Base-by-base conservation (phyloP, 2,113 vertebrate genomes). In the Tichodroma muraria region DNA sequence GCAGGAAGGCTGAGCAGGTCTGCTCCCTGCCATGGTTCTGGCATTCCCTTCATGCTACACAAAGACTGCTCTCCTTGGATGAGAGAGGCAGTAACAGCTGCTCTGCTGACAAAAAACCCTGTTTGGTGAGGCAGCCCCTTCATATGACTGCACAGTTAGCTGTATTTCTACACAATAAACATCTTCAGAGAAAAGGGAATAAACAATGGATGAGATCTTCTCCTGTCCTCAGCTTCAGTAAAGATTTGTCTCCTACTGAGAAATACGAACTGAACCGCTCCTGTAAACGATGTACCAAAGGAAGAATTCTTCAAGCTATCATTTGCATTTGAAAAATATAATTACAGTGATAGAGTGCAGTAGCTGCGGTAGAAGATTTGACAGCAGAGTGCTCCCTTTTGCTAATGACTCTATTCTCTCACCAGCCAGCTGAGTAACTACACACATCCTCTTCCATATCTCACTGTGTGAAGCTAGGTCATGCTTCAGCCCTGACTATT, bases 301-400 rank as follows among this genome's bases (percentile, higher is more conserved):
- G 50, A 93, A 82, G 73, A 87, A 78, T 65, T 87, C 81, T 81
- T 94, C 81, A 90, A 91, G 50, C 45, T 80, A 87, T 76, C 22
- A 75, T 94, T 87, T 93, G 87, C 84, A 87, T 95, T 92, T 91
- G 86, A 95, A 90, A 92, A 95, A 86, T 84, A 71, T 76, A 94
- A 89, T 76, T 65, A 92, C 10, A 63, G 60, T 66, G 72, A 84
- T 71, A 85, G 54, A 93, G 47, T 57, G 66, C 53, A 64, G 81
- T 79, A 72, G 71, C 85, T 80, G 81, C 45, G 59, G 83, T 56
- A 72, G 79, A 85, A 82, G 54, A 89, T 53, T 69, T 91, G 79
- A 91, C 71, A 94, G 75, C 85, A 84, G 72, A 86, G 44, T 18
- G 64, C 92, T 93, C 90, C 80, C 54, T 69, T 90, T 87, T 11